These are phyloP conservation scores for Xyliphius kryptos DNA, from an alignment of 2,113 vertebrate genomes.

Conservation along the genomic window DNA sequence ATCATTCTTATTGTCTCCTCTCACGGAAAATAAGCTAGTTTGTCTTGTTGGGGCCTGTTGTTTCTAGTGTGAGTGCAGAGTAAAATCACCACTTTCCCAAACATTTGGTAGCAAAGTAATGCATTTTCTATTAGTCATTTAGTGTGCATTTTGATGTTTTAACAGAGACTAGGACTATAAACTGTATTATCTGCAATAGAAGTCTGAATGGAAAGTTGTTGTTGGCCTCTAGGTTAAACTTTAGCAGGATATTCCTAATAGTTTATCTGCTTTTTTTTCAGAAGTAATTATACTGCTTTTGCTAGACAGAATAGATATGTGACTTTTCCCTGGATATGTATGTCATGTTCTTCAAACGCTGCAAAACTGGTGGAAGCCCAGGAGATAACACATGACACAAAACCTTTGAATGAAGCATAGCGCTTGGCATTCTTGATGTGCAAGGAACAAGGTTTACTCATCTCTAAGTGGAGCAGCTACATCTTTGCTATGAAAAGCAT, in stretches of 20 bases:
- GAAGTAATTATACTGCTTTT: constrained; percentile 28
- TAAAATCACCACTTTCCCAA: too few relatives aligned
- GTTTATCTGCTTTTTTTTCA: constrained; percentile 28
- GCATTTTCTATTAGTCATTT: too few relatives aligned
- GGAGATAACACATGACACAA: constrained; percentile 11
- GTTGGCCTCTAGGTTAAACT: background rate
- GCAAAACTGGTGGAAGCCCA: constrained; percentile 35
- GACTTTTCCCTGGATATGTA: constrained; percentile 30
- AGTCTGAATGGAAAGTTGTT: too few relatives aligned
- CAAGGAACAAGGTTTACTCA: constrained; percentile 6
- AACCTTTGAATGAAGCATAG: constrained; percentile 33
- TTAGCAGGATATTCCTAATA: constrained; percentile 36
- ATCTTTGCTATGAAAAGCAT: constrained; percentile 7
- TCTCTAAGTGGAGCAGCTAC: constrained; percentile 30
- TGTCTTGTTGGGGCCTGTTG: too few relatives aligned
- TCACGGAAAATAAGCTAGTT: too few relatives aligned
- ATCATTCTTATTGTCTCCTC: too few relatives aligned
- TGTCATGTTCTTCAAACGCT: constrained; percentile 39
- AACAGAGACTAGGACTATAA: too few relatives aligned
- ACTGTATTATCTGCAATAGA: too few relatives aligned
- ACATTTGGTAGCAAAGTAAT: too few relatives aligned
- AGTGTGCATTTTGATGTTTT: too few relatives aligned
- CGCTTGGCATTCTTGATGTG: constrained; percentile 7
- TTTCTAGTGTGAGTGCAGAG: too few relatives aligned
- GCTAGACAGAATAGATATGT: constrained; percentile 25